Evolutionary conservation across 2,113 vertebrate genomes (phyloP).

Genomic region (Hemiscyllium ocellatum): DNA sequence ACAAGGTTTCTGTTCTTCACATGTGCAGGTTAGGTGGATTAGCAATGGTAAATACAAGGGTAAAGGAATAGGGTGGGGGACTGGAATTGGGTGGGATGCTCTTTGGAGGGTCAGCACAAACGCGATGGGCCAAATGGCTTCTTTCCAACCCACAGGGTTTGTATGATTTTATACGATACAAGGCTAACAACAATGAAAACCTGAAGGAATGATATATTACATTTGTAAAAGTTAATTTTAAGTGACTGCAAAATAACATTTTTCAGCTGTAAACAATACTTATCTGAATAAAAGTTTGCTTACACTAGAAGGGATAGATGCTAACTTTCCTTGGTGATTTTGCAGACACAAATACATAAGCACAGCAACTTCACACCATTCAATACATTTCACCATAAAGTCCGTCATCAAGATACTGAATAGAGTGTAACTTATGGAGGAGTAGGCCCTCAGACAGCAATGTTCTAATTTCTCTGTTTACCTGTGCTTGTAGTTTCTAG

Average conservation of each 20-base stretch:
- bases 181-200: neutral
- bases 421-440: neutral
- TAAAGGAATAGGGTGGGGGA: too few relatives aligned
- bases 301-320: neutral
- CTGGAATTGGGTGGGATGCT: too few relatives aligned
- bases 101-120: too few relatives aligned
- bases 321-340: neutral
- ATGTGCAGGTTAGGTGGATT: neutral
- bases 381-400: neutral
- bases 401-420: neutral
- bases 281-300: neutral
- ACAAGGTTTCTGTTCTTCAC: neutral
- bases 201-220: neutral
- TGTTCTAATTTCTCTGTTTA: neutral
- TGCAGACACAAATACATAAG: neutral
- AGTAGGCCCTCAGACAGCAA: neutral
- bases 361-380: neutral
- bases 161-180: too few relatives aligned
- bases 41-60: too few relatives aligned
- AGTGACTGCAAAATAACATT: neutral
- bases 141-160: too few relatives aligned
- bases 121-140: too few relatives aligned
- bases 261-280: neutral
- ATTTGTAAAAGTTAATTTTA: neutral
- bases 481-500: neutral